These are phyloP conservation scores for Schmidtea mediterranea DNA, from an alignment of 1,140 invertebrate genomes.

Conservation along the genomic window DNA sequence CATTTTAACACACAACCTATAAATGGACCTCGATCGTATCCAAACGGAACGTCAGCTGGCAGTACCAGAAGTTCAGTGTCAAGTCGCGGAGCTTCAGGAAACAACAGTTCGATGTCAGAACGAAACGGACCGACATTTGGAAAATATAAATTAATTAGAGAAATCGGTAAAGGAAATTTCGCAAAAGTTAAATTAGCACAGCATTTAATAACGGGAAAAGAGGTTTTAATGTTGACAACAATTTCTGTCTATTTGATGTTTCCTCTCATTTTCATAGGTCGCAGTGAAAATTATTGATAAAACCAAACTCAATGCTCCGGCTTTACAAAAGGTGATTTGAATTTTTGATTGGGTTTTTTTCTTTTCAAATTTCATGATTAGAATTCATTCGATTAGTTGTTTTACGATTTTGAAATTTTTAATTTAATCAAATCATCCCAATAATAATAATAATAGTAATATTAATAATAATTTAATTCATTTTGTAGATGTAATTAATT, in stretches of 20 bases:
- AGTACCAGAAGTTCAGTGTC: too few species aligned
- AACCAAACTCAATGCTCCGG: conserved; percentile 57
- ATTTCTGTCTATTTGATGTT: not conserved
- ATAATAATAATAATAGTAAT: too few species aligned
- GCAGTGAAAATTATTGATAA: conserved; percentile 85
- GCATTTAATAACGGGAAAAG: conserved; percentile 91
- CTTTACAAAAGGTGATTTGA: conserved; percentile 54
- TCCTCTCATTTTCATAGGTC: conserved; percentile 39
- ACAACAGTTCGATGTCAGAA: too few species aligned
- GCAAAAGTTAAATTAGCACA: conserved; percentile 98
- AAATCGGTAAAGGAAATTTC: conserved; percentile 99
- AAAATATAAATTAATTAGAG: conserved; percentile 94
- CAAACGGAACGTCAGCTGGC: too few species aligned
- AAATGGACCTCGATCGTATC: too few species aligned
- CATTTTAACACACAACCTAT: too few species aligned
- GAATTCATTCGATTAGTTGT: too few species aligned
- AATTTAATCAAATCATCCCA: too few species aligned
- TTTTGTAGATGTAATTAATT: too few species aligned
- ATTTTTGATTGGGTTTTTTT: not conserved
- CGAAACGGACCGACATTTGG: conserved; percentile 32
- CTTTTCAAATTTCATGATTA: not conserved
- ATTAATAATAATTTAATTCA: too few species aligned
- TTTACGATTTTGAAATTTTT: too few species aligned
- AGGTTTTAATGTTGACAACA: conserved; percentile 27
- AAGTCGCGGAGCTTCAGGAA: too few species aligned